Base-by-base conservation (phyloP, 2,888 invertebrate species). In the Digitonthophagus gazella region DNA sequence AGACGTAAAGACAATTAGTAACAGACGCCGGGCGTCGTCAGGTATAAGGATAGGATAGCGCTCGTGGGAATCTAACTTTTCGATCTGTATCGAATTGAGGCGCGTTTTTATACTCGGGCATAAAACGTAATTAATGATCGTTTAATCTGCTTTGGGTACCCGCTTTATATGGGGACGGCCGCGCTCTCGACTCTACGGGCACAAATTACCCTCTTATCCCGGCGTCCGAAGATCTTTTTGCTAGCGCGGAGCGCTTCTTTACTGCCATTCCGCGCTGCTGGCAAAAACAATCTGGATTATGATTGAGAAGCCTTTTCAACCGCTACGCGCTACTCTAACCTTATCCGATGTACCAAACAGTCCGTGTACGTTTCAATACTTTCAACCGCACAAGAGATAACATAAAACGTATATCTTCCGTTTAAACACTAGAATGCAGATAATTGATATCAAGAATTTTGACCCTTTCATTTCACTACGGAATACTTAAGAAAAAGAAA, bases 61-160 rank as follows among this genome's bases (percentile, higher is more conserved):
- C 20, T 61, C 61, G 61, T 61, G 61, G 61, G 61, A 61, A 61
- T 61, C 18, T 20, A 20, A 57, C 57, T 15, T 57, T 16, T 15
- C 57, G 57, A 57, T 16, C 15, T 57, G 16, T 57, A 57, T 57
- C 57, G 57, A 16, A 16, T 61, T n/a, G 61, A 16, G 61, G 5
- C 19, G 19, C 19, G 18, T 61, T 18, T 61, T 61, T 19, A 19
- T 61, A 20, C 61, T n/a, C 61, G 61, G 19, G 61, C 61, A 61
- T 61, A 61, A 44, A 61, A 61, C 61, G 61, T 61, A 61, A 61
- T 61, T 61, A 61, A 61, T 61, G 61, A 61, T 61, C 61, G 61
- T 61, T 61, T 61, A 61, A 61, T 61, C 61, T 61, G 61, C 20
- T 61, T 61, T 61, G 19, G 61, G 61, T 61, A 20, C 61, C 20